phyloP scores from a whole-genome alignment of 2,797 vertebrate genomes.

The Alfaro cultratus region DNA sequence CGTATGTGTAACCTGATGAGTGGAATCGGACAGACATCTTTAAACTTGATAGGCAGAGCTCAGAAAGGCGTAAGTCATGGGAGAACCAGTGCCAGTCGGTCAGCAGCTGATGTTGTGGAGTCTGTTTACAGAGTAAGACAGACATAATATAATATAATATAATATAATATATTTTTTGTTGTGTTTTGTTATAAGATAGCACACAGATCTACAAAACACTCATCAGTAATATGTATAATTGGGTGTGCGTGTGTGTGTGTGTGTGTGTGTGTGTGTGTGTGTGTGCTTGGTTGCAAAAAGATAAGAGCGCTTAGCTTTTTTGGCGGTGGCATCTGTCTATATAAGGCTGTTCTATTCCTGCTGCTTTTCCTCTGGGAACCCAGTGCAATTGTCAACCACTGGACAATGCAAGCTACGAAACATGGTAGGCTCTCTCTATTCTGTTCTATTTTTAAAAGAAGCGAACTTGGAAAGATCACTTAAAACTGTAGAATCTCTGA shows the following conservation, averaged over 20 bases:
- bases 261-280: slow-evolving; percentile 19
- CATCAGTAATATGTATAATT: slow-evolving; percentile 7
- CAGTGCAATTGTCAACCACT: slow-evolving; percentile 58
- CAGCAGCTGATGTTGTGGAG: slow-evolving; percentile 11
- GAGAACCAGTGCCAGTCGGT: slow-evolving; percentile 14
- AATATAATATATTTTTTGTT: background rate
- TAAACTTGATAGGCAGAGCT: slow-evolving; percentile 48
- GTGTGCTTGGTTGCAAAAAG: slow-evolving; percentile 45
- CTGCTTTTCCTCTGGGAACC: slow-evolving; percentile 66
- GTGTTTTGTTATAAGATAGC: background rate
- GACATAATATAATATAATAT: background rate
- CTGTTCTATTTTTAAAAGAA: background rate
- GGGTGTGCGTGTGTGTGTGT: slow-evolving; percentile 24
- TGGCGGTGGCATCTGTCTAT: slow-evolving; percentile 60
- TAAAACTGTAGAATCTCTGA: background rate
- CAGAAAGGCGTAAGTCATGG: slow-evolving; percentile 43
- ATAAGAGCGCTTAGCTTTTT: slow-evolving; percentile 58
- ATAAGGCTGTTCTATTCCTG: slow-evolving; percentile 79
- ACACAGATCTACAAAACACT: background rate
- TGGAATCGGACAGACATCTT: slow-evolving; percentile 37
- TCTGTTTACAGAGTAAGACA: slow-evolving; percentile 17
- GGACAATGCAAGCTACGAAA: slow-evolving; percentile 60
- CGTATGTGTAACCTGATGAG: slow-evolving; percentile 43
- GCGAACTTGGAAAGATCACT: background rate
- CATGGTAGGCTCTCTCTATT: background rate